A percentile compares a stretch with the other conserved stretches of the same genome.
phyloP scores from a whole-genome alignment of 2,888 invertebrate genomes.

The Stegophylla sp. region DNA sequence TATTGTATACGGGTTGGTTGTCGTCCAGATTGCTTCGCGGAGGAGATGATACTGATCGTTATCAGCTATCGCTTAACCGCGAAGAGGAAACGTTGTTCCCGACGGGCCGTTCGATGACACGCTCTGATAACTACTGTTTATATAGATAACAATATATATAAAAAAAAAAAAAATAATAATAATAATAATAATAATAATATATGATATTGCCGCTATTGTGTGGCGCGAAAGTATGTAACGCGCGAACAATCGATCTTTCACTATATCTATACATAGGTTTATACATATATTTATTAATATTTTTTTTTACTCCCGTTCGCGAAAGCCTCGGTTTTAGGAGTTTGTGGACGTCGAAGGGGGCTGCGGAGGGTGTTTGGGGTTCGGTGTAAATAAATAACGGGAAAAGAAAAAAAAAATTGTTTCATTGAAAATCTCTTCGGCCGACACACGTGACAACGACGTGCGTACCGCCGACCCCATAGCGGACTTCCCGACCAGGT shows the following conservation, averaged over 20 bases:
- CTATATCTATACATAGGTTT: background rate
- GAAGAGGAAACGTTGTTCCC: slow-evolving; percentile 30
- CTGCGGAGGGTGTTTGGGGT: background rate
- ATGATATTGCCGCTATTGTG: no score
- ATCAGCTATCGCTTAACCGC: slow-evolving; percentile 11
- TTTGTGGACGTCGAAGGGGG: background rate
- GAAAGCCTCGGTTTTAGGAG: background rate
- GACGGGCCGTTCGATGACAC: slow-evolving; percentile 26
- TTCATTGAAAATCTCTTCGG: slow-evolving; percentile 12
- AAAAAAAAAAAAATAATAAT: no score
- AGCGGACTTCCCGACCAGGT: background rate
- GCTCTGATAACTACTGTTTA: slow-evolving; percentile 13
- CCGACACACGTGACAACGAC: slow-evolving; percentile 7
- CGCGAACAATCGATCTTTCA: slow-evolving; percentile 13
- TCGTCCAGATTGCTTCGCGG: background rate
- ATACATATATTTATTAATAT: background rate
- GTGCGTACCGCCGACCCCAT: background rate
- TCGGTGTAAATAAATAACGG: slow-evolving; percentile 3
- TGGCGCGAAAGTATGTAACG: background rate
- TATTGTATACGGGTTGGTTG: background rate
- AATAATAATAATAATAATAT: no score
- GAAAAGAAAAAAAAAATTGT: slow-evolving; percentile 11
- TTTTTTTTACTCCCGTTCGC: background rate
- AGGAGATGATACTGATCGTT: slow-evolving; percentile 1
- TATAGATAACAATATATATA: no score